Evolutionary conservation across 2,888 invertebrate genomes (phyloP).

Genomic region (Coenonympha glycerion): DNA sequence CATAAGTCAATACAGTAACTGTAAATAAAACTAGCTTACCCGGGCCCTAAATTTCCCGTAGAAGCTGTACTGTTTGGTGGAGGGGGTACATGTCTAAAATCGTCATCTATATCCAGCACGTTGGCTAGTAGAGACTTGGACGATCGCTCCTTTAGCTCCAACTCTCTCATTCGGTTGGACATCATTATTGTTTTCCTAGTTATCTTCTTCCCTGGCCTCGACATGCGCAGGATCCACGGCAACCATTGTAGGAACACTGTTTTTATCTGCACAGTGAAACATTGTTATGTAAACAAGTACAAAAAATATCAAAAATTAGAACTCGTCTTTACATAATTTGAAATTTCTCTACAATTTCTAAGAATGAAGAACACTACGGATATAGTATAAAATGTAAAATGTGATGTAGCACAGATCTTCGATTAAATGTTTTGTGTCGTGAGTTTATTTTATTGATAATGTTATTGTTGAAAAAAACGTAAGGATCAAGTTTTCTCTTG

Average conservation of each 20-base stretch:
- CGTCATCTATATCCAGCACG: constrained; percentile 96
- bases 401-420: no score
- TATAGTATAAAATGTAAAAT: no score
- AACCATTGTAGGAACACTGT: constrained; percentile 97
- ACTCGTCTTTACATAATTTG: no score
- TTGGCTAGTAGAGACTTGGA: constrained; percentile 96
- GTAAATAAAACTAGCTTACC: constrained; percentile 55
- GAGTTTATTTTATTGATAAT: no score
- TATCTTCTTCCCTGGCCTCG: constrained; percentile 95
- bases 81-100: constrained; percentile 86
- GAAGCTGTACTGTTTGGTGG: constrained; percentile 77
- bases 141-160: constrained; percentile 94
- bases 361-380: no score
- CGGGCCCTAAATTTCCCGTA: constrained; percentile 79
- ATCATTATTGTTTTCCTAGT: constrained; percentile 92
- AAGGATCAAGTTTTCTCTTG: no score
- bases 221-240: constrained; percentile 97
- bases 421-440: no score
- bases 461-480: no score
- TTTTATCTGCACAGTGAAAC: constrained; percentile 82
- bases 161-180: constrained; percentile 92
- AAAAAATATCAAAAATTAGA: not conserved
- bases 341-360: no score
- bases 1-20: not conserved
- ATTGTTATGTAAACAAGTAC: not conserved